These are phyloP conservation scores for Sylvietta virens DNA, from an alignment of 2,113 vertebrate species.

Conservation along the genomic window DNA sequence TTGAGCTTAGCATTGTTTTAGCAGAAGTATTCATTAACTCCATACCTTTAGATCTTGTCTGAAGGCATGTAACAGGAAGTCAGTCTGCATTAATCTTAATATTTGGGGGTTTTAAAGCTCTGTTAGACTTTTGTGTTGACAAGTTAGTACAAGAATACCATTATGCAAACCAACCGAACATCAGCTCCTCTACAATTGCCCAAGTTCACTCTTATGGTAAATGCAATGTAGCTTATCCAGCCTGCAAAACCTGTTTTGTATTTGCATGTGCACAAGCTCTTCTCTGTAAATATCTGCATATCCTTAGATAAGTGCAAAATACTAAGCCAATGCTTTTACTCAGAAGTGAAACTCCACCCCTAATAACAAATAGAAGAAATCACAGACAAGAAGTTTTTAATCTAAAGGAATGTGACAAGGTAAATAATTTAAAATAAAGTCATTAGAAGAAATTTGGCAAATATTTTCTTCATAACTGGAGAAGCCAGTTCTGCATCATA, in stretches of 20 bases:
- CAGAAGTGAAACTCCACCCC: neutral
- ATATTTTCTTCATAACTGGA: neutral
- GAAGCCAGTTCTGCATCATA: neutral
- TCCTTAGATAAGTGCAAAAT: neutral
- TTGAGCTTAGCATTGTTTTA: neutral
- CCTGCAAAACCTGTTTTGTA: neutral
- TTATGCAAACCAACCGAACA: neutral
- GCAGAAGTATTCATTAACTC: neutral
- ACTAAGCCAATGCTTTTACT: neutral
- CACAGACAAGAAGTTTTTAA: neutral
- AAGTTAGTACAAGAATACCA: neutral
- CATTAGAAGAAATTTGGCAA: neutral
- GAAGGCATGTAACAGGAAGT: neutral
- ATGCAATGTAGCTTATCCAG: neutral
- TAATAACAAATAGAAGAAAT: neutral
- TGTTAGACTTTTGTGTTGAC: neutral
- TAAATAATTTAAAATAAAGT: neutral
- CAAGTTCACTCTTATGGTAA: neutral
- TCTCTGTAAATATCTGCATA: neutral
- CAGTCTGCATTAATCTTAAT: neutral
- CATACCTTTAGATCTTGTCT: neutral
- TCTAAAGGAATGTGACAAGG: neutral
- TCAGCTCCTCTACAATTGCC: neutral
- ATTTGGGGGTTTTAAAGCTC: neutral
- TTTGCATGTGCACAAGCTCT: neutral